Conservation (phyloP, 2,888 invertebrate genomes). For the Zootermopsis nevadensis region DNA sequence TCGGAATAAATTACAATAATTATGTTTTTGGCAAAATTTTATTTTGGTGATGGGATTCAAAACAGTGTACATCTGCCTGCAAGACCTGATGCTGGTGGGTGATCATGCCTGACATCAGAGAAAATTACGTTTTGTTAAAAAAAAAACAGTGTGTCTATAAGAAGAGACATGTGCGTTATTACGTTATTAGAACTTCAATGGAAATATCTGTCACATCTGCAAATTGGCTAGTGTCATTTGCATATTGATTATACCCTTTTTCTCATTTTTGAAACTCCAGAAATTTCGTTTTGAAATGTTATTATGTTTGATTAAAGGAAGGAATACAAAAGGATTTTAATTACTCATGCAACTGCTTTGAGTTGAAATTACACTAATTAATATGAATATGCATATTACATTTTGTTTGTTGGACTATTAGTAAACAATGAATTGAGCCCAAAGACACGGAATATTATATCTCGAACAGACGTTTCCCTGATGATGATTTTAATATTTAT, state of each 20-base stretch:
- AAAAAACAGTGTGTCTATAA: neutral
- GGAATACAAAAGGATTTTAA: neutral
- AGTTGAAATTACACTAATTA: neutral
- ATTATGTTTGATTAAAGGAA: constrained; percentile 2
- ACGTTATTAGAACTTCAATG: neutral
- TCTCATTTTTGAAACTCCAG: neutral
- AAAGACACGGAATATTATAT: too few species aligned
- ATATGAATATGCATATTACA: too few species aligned
- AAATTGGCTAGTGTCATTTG: neutral
- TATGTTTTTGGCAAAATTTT: too few species aligned
- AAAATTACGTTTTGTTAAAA: neutral
- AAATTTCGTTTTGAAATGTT: neutral
- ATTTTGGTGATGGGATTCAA: too few species aligned
- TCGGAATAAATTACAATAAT: too few species aligned
- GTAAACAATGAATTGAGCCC: too few species aligned
- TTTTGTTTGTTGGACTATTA: too few species aligned
- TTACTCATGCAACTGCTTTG: neutral
- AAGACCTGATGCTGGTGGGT: too few species aligned
- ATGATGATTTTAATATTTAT: too few species aligned
- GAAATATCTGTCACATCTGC: neutral
- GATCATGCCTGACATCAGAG: neutral
- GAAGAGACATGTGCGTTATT: neutral
- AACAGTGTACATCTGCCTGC: too few species aligned
- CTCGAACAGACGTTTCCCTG: too few species aligned
- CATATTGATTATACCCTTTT: neutral